Conservation (phyloP, 2,113 vertebrate species). For the Felis catus region F.catus_Fca126_mat1.0 CM031417.1:136303501-136304000, state of each 20-base stretch:
- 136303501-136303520: neutral
- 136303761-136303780: neutral
- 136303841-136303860: neutral
- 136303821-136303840: neutral
- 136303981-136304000: neutral
- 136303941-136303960: neutral
- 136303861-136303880: neutral
- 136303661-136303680: neutral
- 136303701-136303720: neutral
- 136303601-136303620: neutral
- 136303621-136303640: neutral
- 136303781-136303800: neutral
- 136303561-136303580: neutral
- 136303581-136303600: neutral
- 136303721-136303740: constrained; percentile 17
- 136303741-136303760: constrained; percentile 35
- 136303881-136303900: neutral
- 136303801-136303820: neutral
- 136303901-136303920: constrained; percentile 43
- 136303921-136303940: neutral
- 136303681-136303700: neutral
- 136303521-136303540: neutral
- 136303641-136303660: neutral
- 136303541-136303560: neutral
- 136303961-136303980: neutral